phyloP scores from a whole-genome alignment of 1,140 invertebrate species.

The Helicoverpa armigera region DNA sequence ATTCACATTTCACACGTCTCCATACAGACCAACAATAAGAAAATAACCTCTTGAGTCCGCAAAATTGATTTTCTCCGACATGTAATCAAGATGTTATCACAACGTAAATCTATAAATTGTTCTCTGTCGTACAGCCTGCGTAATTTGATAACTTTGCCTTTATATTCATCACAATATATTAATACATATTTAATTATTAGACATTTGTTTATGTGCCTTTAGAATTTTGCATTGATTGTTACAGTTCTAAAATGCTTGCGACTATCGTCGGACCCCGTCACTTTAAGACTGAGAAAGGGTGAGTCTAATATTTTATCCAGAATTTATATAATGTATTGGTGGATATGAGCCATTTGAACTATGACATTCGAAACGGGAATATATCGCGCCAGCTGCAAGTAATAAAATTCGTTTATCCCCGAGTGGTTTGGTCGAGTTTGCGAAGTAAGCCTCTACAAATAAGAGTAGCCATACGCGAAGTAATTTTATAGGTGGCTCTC shows the following conservation, averaged over 20 bases:
- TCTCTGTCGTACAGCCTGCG: constrained; percentile 4
- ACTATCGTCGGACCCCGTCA: constrained; percentile 94
- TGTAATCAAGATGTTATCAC: constrained; percentile 57
- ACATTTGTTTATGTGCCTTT: constrained; percentile 1
- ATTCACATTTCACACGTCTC: constrained; percentile 71
- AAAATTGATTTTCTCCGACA: constrained; percentile 57
- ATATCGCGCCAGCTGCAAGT: constrained; percentile 61
- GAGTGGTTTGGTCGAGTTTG: constrained; percentile 68
- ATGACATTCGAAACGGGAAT: constrained; percentile 61
- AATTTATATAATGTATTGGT: constrained; percentile 45
- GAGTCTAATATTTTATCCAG: constrained; percentile 80
- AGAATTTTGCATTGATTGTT: constrained; percentile 84
- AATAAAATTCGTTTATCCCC: constrained; percentile 75
- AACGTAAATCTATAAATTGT: constrained; percentile 56
- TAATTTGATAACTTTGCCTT: constrained; percentile 6
- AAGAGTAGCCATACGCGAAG: constrained; percentile 67
- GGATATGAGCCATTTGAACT: constrained; percentile 58
- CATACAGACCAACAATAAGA: constrained; percentile 40
- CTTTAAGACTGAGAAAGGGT: constrained; percentile 95
- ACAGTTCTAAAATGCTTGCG: constrained; percentile 96
- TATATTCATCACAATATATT: constrained; percentile 15
- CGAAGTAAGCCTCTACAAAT: constrained; percentile 74
- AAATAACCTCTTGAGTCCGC: constrained; percentile 53
- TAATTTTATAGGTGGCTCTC: constrained; percentile 74
- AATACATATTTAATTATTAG: background rate